A percentile compares a stretch with the other conserved stretches of the same genome.
phyloP scores from a whole-genome alignment of 2,888 invertebrate genomes.

The Holacanthella duospinosa region DNA sequence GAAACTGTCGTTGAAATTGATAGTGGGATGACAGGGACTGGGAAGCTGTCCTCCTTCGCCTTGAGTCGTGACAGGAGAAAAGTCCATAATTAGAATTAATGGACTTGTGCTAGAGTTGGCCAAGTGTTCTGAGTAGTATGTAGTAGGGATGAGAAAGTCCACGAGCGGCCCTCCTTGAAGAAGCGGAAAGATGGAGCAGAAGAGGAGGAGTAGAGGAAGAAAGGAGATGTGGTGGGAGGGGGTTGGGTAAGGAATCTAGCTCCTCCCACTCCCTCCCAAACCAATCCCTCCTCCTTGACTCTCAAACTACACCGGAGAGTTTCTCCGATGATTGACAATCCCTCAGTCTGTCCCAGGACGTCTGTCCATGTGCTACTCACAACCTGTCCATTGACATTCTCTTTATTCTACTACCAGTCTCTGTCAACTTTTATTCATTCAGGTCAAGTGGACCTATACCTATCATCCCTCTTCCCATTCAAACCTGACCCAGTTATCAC shows the following conservation, averaged over 20 bases:
- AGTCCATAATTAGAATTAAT: slow-evolving; percentile 4
- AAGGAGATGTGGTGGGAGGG: background rate
- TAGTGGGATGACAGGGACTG: background rate
- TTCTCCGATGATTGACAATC: background rate
- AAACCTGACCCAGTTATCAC: too few relatives aligned
- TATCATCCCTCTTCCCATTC: too few relatives aligned
- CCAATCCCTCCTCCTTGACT: background rate
- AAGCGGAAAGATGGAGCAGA: background rate
- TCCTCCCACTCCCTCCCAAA: background rate
- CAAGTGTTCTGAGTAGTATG: too few relatives aligned
- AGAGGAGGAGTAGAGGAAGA: background rate
- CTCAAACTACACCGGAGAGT: background rate
- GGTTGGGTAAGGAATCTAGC: background rate
- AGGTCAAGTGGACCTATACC: too few relatives aligned
- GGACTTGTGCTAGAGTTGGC: background rate
- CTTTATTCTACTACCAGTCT: too few relatives aligned
- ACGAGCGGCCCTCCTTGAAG: background rate
- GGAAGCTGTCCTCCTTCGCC: background rate
- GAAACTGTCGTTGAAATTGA: background rate
- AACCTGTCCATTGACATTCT: background rate
- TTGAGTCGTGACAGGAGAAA: background rate
- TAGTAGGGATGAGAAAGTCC: background rate
- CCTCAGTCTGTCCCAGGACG: background rate
- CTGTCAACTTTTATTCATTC: too few relatives aligned
- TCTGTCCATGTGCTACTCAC: background rate